phyloP scores from a whole-genome alignment of 2,797 vertebrate genomes.

The Squalus acanthias region DNA sequence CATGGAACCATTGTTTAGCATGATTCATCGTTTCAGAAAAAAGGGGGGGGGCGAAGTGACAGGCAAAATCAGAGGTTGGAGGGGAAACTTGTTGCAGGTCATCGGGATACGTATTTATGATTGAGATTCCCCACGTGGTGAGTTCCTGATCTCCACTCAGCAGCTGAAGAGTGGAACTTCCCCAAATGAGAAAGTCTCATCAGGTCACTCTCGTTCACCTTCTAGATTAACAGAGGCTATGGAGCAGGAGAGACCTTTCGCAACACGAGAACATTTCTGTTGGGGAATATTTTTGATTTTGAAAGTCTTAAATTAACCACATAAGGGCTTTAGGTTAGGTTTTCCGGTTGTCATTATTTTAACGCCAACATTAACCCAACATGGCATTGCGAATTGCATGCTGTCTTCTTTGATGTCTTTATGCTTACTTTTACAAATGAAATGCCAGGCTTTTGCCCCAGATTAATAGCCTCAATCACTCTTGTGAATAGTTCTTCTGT shows the following conservation, averaged over 20 bases:
- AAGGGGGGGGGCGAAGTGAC: background rate
- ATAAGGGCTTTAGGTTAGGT: background rate
- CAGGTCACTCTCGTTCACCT: background rate
- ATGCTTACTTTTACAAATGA: constrained; percentile 7
- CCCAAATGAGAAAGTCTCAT: background rate
- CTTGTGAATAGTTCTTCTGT: constrained; percentile 5
- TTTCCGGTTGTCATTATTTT: constrained; percentile 10
- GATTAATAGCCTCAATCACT: constrained; percentile 25
- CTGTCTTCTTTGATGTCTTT: background rate
- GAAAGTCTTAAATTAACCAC: background rate
- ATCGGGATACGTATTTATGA: background rate
- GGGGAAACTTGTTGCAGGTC: no score
- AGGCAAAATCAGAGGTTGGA: background rate
- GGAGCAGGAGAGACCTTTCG: background rate
- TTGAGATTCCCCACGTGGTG: background rate
- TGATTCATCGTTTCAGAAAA: background rate
- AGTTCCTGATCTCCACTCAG: background rate
- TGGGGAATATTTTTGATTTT: background rate
- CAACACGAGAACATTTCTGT: background rate
- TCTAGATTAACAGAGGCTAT: background rate
- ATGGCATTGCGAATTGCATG: background rate
- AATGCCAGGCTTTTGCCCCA: background rate
- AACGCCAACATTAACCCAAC: background rate
- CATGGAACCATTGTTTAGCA: background rate
- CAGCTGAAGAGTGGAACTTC: background rate